Percentiles rank a stretch among this genome's conserved stretches.
These are phyloP conservation scores for Rhipidura dahli DNA, from an alignment of 2,113 vertebrate species.

Conservation along the genomic window DNA sequence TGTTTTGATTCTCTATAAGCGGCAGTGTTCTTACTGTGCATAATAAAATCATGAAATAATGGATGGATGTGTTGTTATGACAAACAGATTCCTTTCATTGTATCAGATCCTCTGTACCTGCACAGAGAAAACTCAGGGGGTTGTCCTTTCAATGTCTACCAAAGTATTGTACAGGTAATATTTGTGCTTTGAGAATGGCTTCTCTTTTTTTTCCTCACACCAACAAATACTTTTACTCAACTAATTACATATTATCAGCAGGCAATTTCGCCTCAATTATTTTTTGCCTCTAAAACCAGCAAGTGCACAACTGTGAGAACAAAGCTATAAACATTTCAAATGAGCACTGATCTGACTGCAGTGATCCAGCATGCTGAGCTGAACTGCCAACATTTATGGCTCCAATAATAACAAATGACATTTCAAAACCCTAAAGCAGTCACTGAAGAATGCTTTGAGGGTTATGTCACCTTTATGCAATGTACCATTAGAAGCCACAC, in stretches of 20 bases:
- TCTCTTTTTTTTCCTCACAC: neutral
- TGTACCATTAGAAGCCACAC: neutral
- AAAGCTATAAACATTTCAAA: constrained; percentile 1
- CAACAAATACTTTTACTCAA: neutral
- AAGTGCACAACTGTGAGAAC: neutral
- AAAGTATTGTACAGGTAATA: neutral
- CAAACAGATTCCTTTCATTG: neutral
- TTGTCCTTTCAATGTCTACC: neutral
- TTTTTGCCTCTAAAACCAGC: neutral
- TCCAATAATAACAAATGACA: neutral
- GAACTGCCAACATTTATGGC: neutral
- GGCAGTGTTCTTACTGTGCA: neutral
- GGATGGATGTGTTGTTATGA: neutral
- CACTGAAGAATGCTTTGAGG: neutral
- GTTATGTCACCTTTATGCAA: neutral
- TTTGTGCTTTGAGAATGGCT: neutral
- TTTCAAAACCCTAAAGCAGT: neutral
- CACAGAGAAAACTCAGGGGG: neutral
- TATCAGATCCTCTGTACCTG: neutral
- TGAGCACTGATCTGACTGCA: neutral
- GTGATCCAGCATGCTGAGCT: neutral
- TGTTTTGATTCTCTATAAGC: neutral
- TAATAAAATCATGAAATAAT: neutral
- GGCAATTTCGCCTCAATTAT: neutral
- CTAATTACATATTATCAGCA: neutral